Evolutionary conservation across 2,888 invertebrate genomes (phyloP), one percentile per base, ranked within the genome.

Genomic region (Coecobrya sp.): DNA sequence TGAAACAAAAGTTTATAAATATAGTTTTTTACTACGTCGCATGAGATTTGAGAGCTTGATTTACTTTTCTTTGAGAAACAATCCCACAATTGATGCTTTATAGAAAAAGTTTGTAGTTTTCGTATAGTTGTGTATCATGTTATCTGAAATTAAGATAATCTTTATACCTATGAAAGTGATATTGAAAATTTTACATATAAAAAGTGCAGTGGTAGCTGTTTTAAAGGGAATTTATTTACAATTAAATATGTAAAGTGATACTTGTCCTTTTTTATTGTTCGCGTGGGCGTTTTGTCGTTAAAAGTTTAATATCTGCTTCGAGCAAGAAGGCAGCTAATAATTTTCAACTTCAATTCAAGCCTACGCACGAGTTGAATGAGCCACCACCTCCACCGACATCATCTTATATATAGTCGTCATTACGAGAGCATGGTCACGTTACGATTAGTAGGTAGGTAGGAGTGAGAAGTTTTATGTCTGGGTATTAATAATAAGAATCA

Each of bases 271-370:
- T 1, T 49, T 49, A 3, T 49, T 49, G 16, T 49, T 49, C n/a
- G 25, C 62, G 62, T 36, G 36, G 62, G 62, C 62, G 62, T 62
- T 27, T 59, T n/a, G 27, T 55, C 55, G 62, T 62, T 62, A 27
- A 62, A 62, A 62, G 27, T 25, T 62, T 62, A 62, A 62, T 62
- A 25, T 2, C 62, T 13, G 8, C 25, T 8, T 25, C 0, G 25
- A 62, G 8, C 27, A 62, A 62, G 7, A 22, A 62, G 2, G 10
- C 25, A 25, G 25, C 62, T 62, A n/a, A 16, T 10, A 62, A 62
- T 1, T 62, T 62, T 62, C 25, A 62, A 62, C 8, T 62, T 25
- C 62, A 62, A 25, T 25, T 27, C 13, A 62, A 59, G 22, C 62
- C 62, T 62, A 62, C 62, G 62, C 62, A 62, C n/a, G 25, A 25